A percentile compares a stretch with the other conserved stretches of the same genome.
These are phyloP conservation scores for Emydura subglobosa DNA, from an alignment of 2,113 vertebrate species.

Conservation along the genomic window DNA sequence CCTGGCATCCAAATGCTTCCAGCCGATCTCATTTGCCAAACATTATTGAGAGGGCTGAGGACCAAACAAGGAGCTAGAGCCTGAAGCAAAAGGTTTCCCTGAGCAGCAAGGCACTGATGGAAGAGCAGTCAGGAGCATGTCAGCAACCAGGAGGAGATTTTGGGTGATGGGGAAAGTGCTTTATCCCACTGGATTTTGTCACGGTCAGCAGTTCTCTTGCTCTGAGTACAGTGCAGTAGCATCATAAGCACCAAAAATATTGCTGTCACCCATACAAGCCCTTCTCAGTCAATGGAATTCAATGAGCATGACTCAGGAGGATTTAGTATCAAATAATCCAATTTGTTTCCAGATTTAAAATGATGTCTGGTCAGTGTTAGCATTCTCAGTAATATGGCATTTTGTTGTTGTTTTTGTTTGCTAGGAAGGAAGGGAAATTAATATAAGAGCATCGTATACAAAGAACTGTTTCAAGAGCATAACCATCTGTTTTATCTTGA, in stretches of 20 bases:
- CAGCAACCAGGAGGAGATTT: neutral
- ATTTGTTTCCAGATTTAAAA: too few relatives aligned
- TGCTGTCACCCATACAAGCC: neutral
- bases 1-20: neutral
- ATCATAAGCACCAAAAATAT: neutral
- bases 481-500: neutral
- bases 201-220: neutral
- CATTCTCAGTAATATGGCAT: neutral
- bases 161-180: neutral
- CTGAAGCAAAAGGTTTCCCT: neutral
- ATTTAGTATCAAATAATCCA: neutral
- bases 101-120: neutral
- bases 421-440: neutral
- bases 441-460: neutral
- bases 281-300: neutral
- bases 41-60: neutral
- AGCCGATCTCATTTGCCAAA: neutral
- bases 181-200: neutral
- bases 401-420: neutral
- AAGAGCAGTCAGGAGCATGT: neutral
- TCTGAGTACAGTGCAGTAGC: neutral
- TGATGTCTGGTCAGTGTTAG: too few relatives aligned
- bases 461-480: neutral
- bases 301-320: neutral
- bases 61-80: neutral